Evolutionary conservation across 2,888 invertebrate species (phyloP).

Genomic region (Trissolcus brochymenae): DNA sequence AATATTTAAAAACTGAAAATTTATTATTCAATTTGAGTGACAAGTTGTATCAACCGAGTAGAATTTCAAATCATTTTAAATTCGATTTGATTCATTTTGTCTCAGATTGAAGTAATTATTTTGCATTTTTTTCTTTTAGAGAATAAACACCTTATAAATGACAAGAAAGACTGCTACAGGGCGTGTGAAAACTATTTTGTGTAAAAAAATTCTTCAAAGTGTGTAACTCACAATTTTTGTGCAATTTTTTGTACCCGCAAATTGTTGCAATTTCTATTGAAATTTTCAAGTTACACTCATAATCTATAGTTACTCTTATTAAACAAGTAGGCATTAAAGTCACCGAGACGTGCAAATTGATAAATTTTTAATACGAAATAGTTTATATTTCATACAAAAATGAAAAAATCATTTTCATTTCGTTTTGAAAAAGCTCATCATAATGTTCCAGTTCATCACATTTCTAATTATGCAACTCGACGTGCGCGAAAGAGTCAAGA

Average conservation of each 20-base stretch:
- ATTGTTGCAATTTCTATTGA: too few species aligned
- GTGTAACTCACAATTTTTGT: not conserved
- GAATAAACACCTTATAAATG: slow-evolving; percentile 1
- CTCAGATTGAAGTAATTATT: not conserved
- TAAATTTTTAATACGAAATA: too few species aligned
- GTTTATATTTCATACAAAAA: too few species aligned
- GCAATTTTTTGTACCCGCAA: not conserved
- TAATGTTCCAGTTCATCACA: slow-evolving; percentile 35
- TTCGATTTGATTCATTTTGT: not conserved
- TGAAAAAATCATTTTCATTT: too few species aligned
- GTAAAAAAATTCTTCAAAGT: not conserved
- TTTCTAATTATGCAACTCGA: slow-evolving; percentile 35
- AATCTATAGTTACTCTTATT: not conserved
- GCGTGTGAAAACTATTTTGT: slow-evolving; percentile 6
- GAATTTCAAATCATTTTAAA: slow-evolving; percentile 4
- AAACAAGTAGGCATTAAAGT: slow-evolving; percentile 6
- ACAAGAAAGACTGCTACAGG: slow-evolving; percentile 18
- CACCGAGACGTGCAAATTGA: not conserved
- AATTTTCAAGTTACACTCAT: too few species aligned
- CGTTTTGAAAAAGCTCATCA: too few species aligned
- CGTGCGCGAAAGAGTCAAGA: slow-evolving; percentile 22
- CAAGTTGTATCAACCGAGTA: slow-evolving; percentile 24
- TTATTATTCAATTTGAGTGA: slow-evolving; percentile 1
- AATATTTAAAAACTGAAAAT: not conserved
- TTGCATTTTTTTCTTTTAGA: not conserved